Percentiles rank a stretch among this genome's conserved stretches.
These are phyloP conservation scores for Eupithecia abbreviata DNA, from an alignment of 2,888 invertebrate species.

Conservation along the genomic window DNA sequence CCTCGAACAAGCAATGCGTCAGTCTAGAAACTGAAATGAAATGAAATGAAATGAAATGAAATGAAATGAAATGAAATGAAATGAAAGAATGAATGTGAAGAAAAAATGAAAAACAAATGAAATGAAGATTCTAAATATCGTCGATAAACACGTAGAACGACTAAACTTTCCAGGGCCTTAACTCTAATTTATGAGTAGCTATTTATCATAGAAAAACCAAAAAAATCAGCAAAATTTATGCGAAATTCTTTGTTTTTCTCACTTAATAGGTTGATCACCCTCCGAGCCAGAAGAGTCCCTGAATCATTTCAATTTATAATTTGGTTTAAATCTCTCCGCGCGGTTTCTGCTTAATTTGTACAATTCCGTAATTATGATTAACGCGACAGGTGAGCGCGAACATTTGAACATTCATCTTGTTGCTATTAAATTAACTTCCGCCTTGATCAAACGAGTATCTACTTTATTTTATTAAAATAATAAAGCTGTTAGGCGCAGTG, in stretches of 20 bases:
- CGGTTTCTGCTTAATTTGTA: slow-evolving; percentile 12
- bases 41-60: too few species aligned
- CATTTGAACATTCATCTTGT: neutral
- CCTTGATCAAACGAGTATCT: neutral
- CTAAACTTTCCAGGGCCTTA: slow-evolving; percentile 7
- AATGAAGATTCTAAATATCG: slow-evolving; percentile 2
- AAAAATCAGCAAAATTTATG: neutral
- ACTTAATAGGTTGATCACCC: neutral
- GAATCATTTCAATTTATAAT: slow-evolving; percentile 10
- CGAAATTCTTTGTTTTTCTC: neutral
- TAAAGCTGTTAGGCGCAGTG: neutral
- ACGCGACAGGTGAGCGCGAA: slow-evolving; percentile 15
- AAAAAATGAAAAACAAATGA: too few species aligned
- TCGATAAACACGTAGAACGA: slow-evolving; percentile 13
- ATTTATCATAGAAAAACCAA: slow-evolving; percentile 27
- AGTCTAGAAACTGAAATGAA: too few species aligned
- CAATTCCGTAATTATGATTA: slow-evolving; percentile 11
- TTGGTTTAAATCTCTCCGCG: neutral
- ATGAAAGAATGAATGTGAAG: too few species aligned
- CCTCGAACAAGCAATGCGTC: neutral
- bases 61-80: too few species aligned
- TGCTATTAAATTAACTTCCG: neutral
- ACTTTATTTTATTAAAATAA: neutral
- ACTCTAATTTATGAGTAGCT: slow-evolving; percentile 33
- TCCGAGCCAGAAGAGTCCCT: neutral